Evolutionary conservation across 2,888 invertebrate genomes (phyloP), one percentile per base, ranked within the genome.

Genomic region (Tipula unca): DNA sequence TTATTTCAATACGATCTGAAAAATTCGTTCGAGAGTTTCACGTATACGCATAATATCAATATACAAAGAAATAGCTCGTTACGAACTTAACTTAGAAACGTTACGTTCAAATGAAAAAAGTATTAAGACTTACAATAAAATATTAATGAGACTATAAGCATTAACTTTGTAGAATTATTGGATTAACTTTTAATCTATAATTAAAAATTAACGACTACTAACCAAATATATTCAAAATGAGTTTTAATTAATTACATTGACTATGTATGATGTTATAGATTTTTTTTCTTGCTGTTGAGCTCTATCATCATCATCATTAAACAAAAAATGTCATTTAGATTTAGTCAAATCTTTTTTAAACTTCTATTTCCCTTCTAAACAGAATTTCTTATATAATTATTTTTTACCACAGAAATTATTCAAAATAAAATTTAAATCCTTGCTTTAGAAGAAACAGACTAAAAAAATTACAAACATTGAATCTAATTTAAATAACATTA

Each of bases 361-460:
- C 69, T 69, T 69, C 69, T 13, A 10, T 25, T 69, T 69, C 25
- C 69, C 20, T 69, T 69, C 13, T 69, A 10, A 69, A 25, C 25
- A 13, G 69, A 69, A 69, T 69, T 69, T 69, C 69, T 69, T 69
- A 69, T 69, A 69, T 69, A 69, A 25, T 25, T 69, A 25, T 25
- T 69, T 69, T 69, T 69, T 69, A 69, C 69, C 69, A 69, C 69
- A 25, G 69, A 25, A 20, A 69, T 69, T 69, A 69, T 69, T 69
- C 69, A 69, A 69, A 69, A 69, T 25, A 69, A 69, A 69, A 69
- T 69, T 69, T 69, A 69, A 69, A 69, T 69, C 69, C 69, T 69
- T 54, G 48, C 48, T 54, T 69, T 69, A 10, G 48, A 48, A 48
- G 17, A 20, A 69, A 25, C 69, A 69, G 69, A 69, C 25, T 25